These are phyloP conservation scores for Hylia prasina DNA, from an alignment of 2,113 vertebrate species.

Conservation along the genomic window DNA sequence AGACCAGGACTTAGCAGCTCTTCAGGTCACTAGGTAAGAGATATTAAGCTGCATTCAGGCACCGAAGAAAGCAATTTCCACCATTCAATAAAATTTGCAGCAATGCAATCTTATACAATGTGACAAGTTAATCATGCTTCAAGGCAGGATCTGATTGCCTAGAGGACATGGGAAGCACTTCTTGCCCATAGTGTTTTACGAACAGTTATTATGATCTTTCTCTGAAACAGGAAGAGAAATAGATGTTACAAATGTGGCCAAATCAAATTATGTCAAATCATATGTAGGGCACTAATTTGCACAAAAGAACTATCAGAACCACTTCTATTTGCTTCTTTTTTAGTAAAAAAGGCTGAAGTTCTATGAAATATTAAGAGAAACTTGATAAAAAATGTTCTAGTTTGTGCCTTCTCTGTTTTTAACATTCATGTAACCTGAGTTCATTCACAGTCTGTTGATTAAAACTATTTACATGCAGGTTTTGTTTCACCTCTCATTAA, in stretches of 20 bases:
- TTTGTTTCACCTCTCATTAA: neutral
- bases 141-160: neutral
- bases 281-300: neutral
- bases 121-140: slow-evolving; percentile 21
- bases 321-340: neutral
- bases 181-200: neutral
- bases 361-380: neutral
- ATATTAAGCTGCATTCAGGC: neutral
- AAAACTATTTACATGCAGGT: neutral
- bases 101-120: neutral
- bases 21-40: neutral
- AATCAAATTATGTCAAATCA: neutral
- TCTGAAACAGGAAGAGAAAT: neutral
- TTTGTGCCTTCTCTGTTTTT: neutral
- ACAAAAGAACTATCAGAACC: neutral
- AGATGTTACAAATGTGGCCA: neutral
- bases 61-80: neutral
- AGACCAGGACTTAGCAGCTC: neutral
- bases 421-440: neutral
- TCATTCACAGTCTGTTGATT: neutral
- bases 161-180: neutral
- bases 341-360: neutral
- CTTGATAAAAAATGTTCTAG: neutral
- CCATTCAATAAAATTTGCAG: neutral
- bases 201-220: neutral